Conservation (phyloP, 2,888 invertebrate species). For the Prosapia bicincta region DNA sequence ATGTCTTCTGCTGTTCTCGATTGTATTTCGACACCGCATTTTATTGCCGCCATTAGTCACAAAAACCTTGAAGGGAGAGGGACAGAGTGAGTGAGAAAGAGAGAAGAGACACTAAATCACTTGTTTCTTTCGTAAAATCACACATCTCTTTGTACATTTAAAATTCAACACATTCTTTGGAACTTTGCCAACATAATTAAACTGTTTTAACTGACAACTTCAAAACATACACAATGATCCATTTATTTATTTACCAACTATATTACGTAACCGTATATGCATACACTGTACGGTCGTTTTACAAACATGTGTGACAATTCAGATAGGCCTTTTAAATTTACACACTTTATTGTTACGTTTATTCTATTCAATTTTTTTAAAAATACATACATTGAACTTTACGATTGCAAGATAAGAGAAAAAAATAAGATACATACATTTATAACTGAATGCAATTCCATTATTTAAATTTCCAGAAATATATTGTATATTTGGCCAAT, state of each 20-base stretch:
- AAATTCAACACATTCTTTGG: slow-evolving; percentile 1
- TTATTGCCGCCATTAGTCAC: background rate
- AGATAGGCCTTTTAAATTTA: too few species aligned
- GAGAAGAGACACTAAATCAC: slow-evolving; percentile 9
- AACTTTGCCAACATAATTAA: background rate
- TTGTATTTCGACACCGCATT: background rate
- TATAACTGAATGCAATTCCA: too few species aligned
- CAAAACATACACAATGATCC: background rate
- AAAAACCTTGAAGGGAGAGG: slow-evolving; percentile 9
- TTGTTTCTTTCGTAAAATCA: slow-evolving; percentile 2
- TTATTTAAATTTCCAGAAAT: too few species aligned
- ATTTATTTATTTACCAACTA: background rate
- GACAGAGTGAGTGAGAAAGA: background rate
- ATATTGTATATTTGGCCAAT: too few species aligned
- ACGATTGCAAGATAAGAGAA: too few species aligned
- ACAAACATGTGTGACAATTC: too few species aligned
- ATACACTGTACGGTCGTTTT: too few species aligned
- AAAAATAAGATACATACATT: too few species aligned
- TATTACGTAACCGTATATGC: too few species aligned
- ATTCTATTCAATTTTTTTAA: too few species aligned
- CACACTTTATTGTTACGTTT: too few species aligned
- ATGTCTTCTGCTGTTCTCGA: background rate
- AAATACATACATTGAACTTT: too few species aligned
- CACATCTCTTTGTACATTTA: background rate
- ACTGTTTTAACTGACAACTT: background rate